A percentile compares a stretch with the other conserved stretches of the same genome.
phyloP scores from a whole-genome alignment of 2,113 vertebrate species.

The Physeter macrocephalus region DNA sequence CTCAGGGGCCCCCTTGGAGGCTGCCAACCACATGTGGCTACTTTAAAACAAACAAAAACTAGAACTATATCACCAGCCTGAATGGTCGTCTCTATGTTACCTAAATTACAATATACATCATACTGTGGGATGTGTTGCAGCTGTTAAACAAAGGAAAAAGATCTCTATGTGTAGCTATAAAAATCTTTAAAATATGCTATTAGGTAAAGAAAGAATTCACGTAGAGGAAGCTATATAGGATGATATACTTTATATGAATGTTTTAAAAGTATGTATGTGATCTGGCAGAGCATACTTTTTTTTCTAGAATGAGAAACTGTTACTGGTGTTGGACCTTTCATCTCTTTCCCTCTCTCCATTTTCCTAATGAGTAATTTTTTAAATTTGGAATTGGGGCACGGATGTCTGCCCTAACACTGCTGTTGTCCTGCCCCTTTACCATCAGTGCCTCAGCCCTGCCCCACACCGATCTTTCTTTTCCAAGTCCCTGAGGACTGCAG shows the following conservation, averaged over 20 bases:
- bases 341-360: not conserved
- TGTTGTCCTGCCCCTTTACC: not conserved
- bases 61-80: not conserved
- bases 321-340: not conserved
- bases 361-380: not conserved
- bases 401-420: not conserved
- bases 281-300: not conserved
- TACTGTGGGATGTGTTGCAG: not conserved
- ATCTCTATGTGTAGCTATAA: not conserved
- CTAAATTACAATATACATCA: not conserved
- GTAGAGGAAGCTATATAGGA: not conserved
- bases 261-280: not conserved
- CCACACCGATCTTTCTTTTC: not conserved
- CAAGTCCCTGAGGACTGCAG: not conserved
- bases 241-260: not conserved
- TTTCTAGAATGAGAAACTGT: not conserved
- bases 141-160: not conserved
- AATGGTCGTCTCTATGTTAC: not conserved
- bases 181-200: not conserved
- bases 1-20: not conserved
- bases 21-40: not conserved
- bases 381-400: not conserved
- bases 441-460: accelerated
- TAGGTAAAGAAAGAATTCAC: not conserved
- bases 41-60: not conserved